Percentiles rank a stretch among this genome's conserved stretches.
phyloP scores from a whole-genome alignment of 2,113 vertebrate genomes.

The Bolborhynchus lineola region DNA sequence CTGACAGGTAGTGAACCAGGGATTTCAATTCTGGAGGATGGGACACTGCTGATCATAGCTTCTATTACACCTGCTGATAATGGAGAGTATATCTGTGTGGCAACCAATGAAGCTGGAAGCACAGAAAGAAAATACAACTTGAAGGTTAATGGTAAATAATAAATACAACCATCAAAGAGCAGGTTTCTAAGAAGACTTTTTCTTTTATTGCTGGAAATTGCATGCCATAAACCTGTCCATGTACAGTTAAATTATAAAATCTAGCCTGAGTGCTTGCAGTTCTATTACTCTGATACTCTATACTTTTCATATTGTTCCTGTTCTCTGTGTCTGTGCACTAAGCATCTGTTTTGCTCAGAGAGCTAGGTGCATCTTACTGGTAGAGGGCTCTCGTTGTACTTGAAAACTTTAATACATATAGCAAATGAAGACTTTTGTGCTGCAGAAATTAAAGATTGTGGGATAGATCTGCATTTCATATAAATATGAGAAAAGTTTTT shows the following conservation, averaged over 20 bases:
- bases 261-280: not conserved
- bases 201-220: not conserved
- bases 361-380: not conserved
- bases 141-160: slow-evolving; percentile 87
- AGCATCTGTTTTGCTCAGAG: not conserved
- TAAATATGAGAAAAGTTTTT: not conserved
- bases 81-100: slow-evolving; percentile 90
- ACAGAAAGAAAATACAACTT: slow-evolving; percentile 92
- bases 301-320: not conserved
- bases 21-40: slow-evolving; percentile 85
- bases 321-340: not conserved
- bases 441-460: not conserved
- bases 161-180: no score
- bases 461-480: not conserved
- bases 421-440: not conserved
- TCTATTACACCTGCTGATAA: slow-evolving; percentile 83
- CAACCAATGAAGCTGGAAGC: slow-evolving; percentile 90
- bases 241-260: not conserved
- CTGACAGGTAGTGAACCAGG: slow-evolving; percentile 86
- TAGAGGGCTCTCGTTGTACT: not conserved
- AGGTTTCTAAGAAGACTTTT: not conserved
- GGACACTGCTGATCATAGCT: slow-evolving; percentile 82
- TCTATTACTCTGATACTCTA: accelerated
- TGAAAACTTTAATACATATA: not conserved
- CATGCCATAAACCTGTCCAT: not conserved